Conservation (phyloP, 2,888 invertebrate genomes). For the Lordiphosa fenestrarum region DNA sequence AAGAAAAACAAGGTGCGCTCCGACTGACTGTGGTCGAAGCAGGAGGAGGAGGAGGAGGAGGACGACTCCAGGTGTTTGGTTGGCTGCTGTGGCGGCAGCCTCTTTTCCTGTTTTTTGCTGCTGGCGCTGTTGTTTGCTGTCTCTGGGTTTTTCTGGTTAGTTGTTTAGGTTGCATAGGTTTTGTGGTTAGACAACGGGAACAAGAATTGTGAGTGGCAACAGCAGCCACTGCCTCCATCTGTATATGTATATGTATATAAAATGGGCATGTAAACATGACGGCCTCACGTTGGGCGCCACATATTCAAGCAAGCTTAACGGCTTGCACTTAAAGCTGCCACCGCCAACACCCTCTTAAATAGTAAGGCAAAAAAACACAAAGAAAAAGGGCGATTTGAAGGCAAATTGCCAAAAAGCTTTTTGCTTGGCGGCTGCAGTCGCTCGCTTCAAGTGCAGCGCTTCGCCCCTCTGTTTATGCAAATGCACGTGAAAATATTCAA, state of each 20-base stretch:
- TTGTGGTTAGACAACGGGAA: slow-evolving; percentile 1
- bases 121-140: neutral
- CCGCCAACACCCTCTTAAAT: slow-evolving; percentile 10
- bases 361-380: slow-evolving; percentile 6
- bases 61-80: slow-evolving; percentile 18
- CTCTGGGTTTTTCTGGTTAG: slow-evolving; percentile 2
- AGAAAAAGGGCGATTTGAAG: slow-evolving; percentile 40
- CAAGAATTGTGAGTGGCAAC: slow-evolving; percentile 3
- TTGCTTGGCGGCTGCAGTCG: slow-evolving; percentile 39
- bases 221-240: too few species aligned
- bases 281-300: too few species aligned
- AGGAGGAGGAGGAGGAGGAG: too few species aligned
- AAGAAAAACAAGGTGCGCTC: slow-evolving; percentile 21
- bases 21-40: neutral
- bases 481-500: slow-evolving; percentile 72
- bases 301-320: too few species aligned
- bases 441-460: slow-evolving; percentile 46
- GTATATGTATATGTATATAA: too few species aligned
- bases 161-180: slow-evolving; percentile 1
- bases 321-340: neutral
- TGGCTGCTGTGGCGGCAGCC: neutral
- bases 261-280: too few species aligned
- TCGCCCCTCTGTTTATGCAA: slow-evolving; percentile 53
- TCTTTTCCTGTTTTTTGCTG: slow-evolving; percentile 10
- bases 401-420: slow-evolving; percentile 73